phyloP scores from a whole-genome alignment of 2,113 vertebrate genomes.

The Nibea albiflora region DNA sequence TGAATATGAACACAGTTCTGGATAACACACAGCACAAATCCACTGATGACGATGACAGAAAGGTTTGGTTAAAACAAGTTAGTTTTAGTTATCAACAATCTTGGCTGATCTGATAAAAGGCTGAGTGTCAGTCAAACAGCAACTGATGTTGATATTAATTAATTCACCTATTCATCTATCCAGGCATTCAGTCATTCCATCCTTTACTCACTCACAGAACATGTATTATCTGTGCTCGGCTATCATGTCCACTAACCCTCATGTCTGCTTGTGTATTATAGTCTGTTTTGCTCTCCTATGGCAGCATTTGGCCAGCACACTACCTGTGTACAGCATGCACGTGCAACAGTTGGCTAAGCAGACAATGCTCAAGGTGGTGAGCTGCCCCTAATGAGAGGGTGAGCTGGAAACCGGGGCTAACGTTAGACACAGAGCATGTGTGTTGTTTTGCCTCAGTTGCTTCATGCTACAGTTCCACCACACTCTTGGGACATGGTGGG shows the following conservation, averaged over 20 bases:
- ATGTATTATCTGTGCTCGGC: not conserved
- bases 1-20: not conserved
- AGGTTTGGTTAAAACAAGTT: not conserved
- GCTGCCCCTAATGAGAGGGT: not conserved
- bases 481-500: not conserved
- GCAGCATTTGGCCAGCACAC: not conserved
- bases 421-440: not conserved
- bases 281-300: not conserved
- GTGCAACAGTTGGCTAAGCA: conserved; percentile 9
- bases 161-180: too few relatives aligned
- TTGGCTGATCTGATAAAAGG: not conserved
- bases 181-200: too few relatives aligned
- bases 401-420: conserved; percentile 4
- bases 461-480: conserved; percentile 16
- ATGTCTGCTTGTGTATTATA: not conserved
- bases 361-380: conserved; percentile 5
- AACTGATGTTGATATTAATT: too few relatives aligned
- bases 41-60: not conserved
- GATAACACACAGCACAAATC: not conserved
- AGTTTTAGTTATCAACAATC: not conserved
- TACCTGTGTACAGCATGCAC: not conserved
- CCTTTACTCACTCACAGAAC: too few relatives aligned
- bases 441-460: conserved; percentile 3
- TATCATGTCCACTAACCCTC: not conserved
- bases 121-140: not conserved